Evolutionary conservation across 2,888 invertebrate species (phyloP).

Genomic region (Sesamia inferens): DNA sequence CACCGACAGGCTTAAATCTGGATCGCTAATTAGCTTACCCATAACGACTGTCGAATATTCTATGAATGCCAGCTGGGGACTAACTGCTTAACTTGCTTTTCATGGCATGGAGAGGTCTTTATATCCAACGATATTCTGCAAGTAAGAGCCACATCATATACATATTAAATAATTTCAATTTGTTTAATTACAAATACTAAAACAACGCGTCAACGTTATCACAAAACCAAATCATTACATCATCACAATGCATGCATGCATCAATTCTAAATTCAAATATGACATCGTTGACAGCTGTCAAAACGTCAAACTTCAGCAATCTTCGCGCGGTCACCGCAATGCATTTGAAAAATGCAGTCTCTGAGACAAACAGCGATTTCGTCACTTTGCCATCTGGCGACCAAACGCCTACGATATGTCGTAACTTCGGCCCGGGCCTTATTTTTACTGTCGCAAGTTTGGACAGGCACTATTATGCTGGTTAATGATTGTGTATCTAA

Average conservation of each 20-base stretch:
- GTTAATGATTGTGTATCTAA: conserved; percentile 63
- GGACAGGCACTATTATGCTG: conserved; percentile 56
- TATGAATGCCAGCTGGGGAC: too few species aligned
- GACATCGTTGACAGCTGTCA: conserved; percentile 68
- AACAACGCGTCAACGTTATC: conserved; percentile 6
- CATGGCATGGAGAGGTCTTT: too few species aligned
- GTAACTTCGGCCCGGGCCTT: conserved; percentile 58
- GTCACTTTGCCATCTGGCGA: conserved; percentile 75
- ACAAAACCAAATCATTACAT: conserved; percentile 20
- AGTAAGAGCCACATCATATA: too few species aligned
- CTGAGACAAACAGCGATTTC: conserved; percentile 69
- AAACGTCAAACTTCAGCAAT: conserved; percentile 58
- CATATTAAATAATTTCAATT: too few species aligned
- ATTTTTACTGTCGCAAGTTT: conserved; percentile 67
- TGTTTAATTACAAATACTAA: too few species aligned
- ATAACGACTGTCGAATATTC: too few species aligned
- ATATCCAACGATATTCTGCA: too few species aligned
- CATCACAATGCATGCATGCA: conserved; percentile 18
- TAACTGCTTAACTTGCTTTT: too few species aligned
- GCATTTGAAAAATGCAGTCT: conserved; percentile 67
- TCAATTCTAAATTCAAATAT: conserved; percentile 46
- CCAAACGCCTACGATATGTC: conserved; percentile 69
- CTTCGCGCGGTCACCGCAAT: conserved; percentile 47
- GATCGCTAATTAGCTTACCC: too few species aligned
- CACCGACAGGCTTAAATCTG: too few species aligned